These are phyloP conservation scores for Gallinago solitaria DNA, from an alignment of 2,797 vertebrate genomes.

Conservation along the genomic window DNA sequence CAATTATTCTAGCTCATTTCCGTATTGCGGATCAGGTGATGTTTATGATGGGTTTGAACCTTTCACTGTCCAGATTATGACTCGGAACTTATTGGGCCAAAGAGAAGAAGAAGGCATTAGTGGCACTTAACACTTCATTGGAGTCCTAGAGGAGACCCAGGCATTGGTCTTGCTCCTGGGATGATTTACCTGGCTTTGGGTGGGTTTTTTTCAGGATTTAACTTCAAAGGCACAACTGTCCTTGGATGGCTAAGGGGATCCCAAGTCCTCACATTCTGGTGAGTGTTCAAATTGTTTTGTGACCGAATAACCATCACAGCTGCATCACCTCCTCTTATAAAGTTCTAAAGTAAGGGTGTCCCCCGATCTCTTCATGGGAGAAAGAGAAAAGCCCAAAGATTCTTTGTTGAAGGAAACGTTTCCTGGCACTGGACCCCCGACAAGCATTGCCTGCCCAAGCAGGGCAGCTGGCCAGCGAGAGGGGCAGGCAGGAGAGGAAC, in stretches of 20 bases:
- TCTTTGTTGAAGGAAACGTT: not conserved
- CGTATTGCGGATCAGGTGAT: not conserved
- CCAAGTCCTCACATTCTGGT: not conserved
- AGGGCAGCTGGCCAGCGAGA: not conserved
- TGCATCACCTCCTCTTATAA: not conserved
- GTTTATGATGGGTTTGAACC: not conserved
- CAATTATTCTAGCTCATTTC: not conserved
- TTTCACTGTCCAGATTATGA: not conserved
- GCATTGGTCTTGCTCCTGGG: not conserved
- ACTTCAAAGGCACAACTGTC: not conserved
- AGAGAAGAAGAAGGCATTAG: not conserved
- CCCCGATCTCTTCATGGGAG: not conserved
- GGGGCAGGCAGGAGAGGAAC: not conserved
- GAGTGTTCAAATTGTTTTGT: not conserved
- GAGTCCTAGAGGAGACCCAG: not conserved
- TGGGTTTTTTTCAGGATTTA: not conserved
- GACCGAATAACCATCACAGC: not conserved
- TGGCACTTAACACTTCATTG: not conserved
- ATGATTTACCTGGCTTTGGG: not conserved
- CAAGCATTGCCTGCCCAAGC: not conserved
- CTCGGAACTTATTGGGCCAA: not conserved
- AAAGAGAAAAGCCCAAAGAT: not conserved
- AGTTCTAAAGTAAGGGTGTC: not conserved
- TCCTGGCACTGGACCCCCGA: not conserved
- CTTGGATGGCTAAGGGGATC: not conserved